Conservation (phyloP, 2,888 invertebrate species). For the Polyommatus iphigenia region DNA sequence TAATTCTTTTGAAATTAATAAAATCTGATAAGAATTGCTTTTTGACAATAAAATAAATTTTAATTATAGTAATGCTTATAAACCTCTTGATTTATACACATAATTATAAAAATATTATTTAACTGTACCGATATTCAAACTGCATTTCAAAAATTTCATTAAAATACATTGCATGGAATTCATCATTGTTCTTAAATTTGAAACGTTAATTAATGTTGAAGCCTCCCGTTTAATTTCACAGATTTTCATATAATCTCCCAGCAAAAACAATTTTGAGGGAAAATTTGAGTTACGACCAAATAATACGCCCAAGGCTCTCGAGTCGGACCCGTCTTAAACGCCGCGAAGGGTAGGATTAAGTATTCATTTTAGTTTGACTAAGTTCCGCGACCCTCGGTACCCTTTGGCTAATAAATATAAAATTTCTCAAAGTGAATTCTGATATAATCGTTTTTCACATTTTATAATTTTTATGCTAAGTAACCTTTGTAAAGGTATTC, state of each 20-base stretch:
- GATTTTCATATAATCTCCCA: neutral
- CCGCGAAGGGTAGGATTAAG: conserved; percentile 25
- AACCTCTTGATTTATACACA: no score
- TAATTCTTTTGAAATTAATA: neutral
- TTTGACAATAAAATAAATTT: neutral
- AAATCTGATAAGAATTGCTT: neutral
- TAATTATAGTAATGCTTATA: neutral
- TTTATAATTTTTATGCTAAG: neutral
- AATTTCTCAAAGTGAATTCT: neutral
- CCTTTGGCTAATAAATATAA: conserved; percentile 16
- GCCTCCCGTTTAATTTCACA: conserved; percentile 33
- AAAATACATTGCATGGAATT: neutral
- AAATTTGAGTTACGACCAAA: conserved; percentile 19
- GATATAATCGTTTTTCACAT: conserved; percentile 6
- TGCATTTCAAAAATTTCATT: no score
- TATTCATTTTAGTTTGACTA: conserved; percentile 29
- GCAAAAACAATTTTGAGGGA: conserved; percentile 13
- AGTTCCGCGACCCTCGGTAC: conserved; percentile 9
- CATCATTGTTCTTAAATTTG: neutral
- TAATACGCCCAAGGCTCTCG: conserved; percentile 26
- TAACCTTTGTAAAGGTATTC: neutral
- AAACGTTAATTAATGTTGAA: neutral
- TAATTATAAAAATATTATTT: no score
- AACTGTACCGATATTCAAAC: no score
- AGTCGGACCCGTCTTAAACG: conserved; percentile 23